Conservation (phyloP, 2,888 invertebrate species). For the Bombylius discolor region DNA sequence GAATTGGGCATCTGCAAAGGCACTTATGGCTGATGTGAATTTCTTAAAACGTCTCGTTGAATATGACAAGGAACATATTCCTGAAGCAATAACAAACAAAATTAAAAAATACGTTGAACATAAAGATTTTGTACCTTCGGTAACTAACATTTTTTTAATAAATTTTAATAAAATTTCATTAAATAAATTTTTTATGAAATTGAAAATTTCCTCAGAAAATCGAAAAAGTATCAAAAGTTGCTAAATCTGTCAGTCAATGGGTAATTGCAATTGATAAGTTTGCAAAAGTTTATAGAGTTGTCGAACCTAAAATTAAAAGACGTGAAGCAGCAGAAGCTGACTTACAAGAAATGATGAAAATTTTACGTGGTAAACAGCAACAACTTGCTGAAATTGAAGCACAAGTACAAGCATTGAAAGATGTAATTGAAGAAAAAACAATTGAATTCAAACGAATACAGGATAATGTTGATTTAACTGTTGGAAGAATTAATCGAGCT, state of each 20-base stretch:
- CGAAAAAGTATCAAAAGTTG: slow-evolving; percentile 75
- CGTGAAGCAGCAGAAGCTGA: slow-evolving; percentile 67
- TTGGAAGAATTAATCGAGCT: slow-evolving; percentile 64
- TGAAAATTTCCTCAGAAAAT: slow-evolving; percentile 40
- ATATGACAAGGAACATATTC: slow-evolving; percentile 78
- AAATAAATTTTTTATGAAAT: background rate
- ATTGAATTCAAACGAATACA: slow-evolving; percentile 61
- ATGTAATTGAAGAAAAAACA: slow-evolving; percentile 58
- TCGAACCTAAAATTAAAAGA: slow-evolving; percentile 73
- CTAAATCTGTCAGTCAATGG: slow-evolving; percentile 85
- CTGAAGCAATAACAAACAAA: slow-evolving; percentile 61
- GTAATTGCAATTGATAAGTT: slow-evolving; percentile 83
- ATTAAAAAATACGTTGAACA: slow-evolving; percentile 71
- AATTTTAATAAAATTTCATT: background rate
- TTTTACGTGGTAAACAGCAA: slow-evolving; percentile 66
- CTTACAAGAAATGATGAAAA: slow-evolving; percentile 58
- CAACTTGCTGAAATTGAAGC: slow-evolving; percentile 71
- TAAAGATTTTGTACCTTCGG: slow-evolving; percentile 73
- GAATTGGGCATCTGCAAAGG: slow-evolving; percentile 76
- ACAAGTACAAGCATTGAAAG: slow-evolving; percentile 38
- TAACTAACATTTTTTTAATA: slow-evolving; percentile 19
- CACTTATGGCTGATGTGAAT: slow-evolving; percentile 65
- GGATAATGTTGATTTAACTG: slow-evolving; percentile 62
- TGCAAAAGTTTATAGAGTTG: slow-evolving; percentile 71
- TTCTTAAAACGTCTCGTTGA: slow-evolving; percentile 71